Base-by-base conservation (phyloP, 2,113 vertebrate genomes). In the Thalassarche chlororhynchos region DNA sequence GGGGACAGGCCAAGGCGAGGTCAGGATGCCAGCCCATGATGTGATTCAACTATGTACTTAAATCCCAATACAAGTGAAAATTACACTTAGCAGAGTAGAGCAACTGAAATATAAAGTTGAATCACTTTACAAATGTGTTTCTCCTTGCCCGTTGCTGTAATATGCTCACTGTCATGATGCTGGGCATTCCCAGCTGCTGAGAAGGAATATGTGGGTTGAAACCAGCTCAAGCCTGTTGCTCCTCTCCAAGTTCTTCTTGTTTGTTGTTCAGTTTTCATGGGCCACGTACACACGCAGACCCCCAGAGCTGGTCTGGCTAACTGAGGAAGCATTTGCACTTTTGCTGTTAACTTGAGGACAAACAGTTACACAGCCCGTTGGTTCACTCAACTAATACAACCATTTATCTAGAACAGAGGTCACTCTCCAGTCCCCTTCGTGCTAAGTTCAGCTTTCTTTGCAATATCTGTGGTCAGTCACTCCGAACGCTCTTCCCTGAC, bases 111-210 rank as follows among this genome's bases (percentile, higher is more conserved):
- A 28, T 4, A 16, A 36, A 21, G 36, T 46, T 1, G 0, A 62
- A 18, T 64, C 49, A 20, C 42, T 70, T 64, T 14, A 40, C 20
- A 46, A 65, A 14, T 2, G 2, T 47, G 51, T 57, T 69, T 57
- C 23, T 83, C 36, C 47, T 65, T 61, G 26, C 6, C 19, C 2
- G 0, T 12, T 1, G 2, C 14, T 46, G 12, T 47, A 11, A 17
- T 24, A 1, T 8, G 11, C 19, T 70, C 11, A 1, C 17, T 69
- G 46, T 57, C 51, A 15, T 26, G 44, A 36, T 2, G 3, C n/a
- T 25, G 60, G 49, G 46, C 18, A 5, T 62, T 78, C 55, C 24
- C 26, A 24, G 25, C 36, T 64, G 32, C 72, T 74, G 69, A 58
- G 78, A 18, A 49, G 25, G 20, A 84, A 3, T 10, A 3, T 6